Conservation (phyloP, 2,888 invertebrate genomes). For the Conus canariensis region DNA sequence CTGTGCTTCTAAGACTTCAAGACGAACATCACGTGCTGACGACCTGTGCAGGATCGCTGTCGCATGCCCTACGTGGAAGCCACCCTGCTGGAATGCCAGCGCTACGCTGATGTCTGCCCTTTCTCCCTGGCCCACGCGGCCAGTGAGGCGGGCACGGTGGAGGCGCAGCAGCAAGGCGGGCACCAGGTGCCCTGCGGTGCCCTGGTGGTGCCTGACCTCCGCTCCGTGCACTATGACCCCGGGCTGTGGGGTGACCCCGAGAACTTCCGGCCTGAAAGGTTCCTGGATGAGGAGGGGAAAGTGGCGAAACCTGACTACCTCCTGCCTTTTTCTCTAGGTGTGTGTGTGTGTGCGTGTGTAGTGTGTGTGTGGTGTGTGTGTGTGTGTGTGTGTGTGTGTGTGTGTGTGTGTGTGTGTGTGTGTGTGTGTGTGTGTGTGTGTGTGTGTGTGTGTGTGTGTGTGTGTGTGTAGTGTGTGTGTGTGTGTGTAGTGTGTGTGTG, state of each 20-base stretch:
- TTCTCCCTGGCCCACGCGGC: conserved; percentile 62
- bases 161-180: background rate
- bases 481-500: no score
- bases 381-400: no score
- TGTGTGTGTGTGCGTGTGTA: background rate
- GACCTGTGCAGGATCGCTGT: conserved; percentile 51
- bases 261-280: conserved; percentile 67
- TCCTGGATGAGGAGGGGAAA: conserved; percentile 61
- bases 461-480: no score
- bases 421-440: no score
- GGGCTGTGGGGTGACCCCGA: conserved; percentile 68
- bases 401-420: no score
- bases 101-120: conserved; percentile 55
- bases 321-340: conserved; percentile 70
- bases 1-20: no score
- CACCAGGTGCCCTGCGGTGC: conserved; percentile 61
- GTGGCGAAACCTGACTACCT: conserved; percentile 60
- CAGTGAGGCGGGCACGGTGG: background rate
- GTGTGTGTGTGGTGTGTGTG: background rate
- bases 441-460: no score
- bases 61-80: conserved; percentile 60
- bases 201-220: conserved; percentile 67
- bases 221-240: conserved; percentile 68
- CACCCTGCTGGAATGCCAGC: conserved; percentile 62
- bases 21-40: no score